A percentile compares a stretch with the other conserved stretches of the same genome.
Conservation (phyloP, 2,113 vertebrate species). For the Chloropsis hardwickii region DNA sequence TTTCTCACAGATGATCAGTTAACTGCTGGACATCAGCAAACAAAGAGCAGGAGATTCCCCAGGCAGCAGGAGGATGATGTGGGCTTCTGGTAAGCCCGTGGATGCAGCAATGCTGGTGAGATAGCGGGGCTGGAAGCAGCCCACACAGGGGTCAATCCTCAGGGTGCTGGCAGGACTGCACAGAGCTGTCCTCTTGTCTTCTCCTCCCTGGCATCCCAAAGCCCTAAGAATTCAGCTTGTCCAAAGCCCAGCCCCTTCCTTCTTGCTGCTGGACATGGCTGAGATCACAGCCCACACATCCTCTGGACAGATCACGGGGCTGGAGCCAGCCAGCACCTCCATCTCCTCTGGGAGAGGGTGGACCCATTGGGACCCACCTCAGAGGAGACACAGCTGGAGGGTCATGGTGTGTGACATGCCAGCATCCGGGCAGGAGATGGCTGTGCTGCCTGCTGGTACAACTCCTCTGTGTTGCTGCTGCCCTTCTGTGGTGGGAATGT, state of each 20-base stretch:
- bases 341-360: neutral
- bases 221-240: neutral
- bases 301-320: neutral
- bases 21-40: neutral
- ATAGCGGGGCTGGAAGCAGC: neutral
- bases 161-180: neutral
- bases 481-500: rapidly evolving
- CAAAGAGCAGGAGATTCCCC: neutral
- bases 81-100: rapidly evolving
- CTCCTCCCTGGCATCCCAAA: neutral
- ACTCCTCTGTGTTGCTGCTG: neutral
- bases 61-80: rapidly evolving
- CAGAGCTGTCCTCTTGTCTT: neutral
- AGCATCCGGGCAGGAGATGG: neutral
- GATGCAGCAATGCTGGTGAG: rapidly evolving
- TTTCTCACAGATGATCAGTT: neutral
- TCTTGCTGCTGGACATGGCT: neutral
- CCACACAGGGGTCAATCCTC: neutral
- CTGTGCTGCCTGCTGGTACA: neutral
- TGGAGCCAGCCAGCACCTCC: rapidly evolving
- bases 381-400: neutral
- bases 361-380: rapidly evolving
- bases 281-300: neutral
- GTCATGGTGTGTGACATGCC: neutral
- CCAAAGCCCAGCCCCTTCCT: neutral